Conservation (phyloP, 2,113 vertebrate species). For the Coreoperca whiteheadi region DNA sequence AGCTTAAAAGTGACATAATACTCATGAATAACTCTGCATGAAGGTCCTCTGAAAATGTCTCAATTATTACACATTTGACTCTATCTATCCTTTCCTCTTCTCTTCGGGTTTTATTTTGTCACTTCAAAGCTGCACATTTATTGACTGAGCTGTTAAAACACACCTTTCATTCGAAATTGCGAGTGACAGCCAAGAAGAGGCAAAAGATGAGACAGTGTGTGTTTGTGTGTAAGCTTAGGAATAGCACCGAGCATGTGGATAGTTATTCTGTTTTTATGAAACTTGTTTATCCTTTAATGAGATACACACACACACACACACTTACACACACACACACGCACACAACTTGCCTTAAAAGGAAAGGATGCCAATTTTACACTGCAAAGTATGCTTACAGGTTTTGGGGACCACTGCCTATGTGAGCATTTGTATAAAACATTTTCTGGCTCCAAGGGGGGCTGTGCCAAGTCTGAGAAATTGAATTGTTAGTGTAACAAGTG, state of each 20-base stretch:
- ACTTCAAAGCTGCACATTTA: background rate
- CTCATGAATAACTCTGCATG: conserved; percentile 34
- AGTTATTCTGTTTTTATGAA: background rate
- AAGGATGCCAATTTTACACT: background rate
- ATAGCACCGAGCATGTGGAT: background rate
- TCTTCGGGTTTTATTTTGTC: background rate
- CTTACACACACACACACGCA: too few relatives aligned
- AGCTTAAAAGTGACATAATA: conserved; percentile 19
- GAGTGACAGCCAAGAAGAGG: background rate
- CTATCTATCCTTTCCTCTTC: background rate
- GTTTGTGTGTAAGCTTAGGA: background rate
- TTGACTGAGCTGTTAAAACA: background rate
- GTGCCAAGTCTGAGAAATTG: background rate
- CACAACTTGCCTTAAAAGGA: background rate
- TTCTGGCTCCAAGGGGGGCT: background rate
- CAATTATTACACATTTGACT: background rate
- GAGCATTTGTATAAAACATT: background rate
- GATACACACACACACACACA: background rate
- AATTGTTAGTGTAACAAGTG: background rate
- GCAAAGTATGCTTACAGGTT: background rate
- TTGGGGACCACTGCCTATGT: background rate
- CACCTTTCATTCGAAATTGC: background rate
- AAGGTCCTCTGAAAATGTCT: background rate
- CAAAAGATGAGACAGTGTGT: background rate
- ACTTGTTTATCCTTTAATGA: background rate